A percentile compares a stretch with the other conserved stretches of the same genome.
phyloP scores from a whole-genome alignment of 2,113 vertebrate genomes.

The Calidris pygmaea region DNA sequence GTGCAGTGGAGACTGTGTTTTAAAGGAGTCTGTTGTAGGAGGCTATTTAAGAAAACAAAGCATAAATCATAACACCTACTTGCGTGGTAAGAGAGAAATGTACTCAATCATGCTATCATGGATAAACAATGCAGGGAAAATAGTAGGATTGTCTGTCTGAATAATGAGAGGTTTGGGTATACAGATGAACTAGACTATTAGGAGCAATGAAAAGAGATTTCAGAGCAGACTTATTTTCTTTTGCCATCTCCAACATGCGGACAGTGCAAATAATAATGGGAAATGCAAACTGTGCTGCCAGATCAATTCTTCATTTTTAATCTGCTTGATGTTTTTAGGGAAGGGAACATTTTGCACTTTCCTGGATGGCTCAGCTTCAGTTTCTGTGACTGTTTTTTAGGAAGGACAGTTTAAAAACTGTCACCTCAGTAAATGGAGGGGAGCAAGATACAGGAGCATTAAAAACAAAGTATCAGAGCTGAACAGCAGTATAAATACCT shows the following conservation, averaged over 20 bases:
- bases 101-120: background rate
- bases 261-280: background rate
- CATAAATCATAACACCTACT: constrained; percentile 37
- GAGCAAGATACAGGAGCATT: background rate
- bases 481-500: background rate
- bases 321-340: background rate
- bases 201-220: background rate
- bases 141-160: background rate
- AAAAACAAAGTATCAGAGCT: background rate
- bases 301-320: background rate
- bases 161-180: background rate
- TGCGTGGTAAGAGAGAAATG: background rate
- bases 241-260: background rate
- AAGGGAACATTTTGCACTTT: background rate
- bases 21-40: background rate
- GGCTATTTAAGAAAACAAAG: constrained; percentile 31
- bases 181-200: background rate
- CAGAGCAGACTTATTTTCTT: background rate
- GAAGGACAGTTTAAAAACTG: background rate
- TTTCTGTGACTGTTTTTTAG: background rate
- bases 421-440: background rate
- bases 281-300: background rate
- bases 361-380: background rate
- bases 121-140: constrained; percentile 27
- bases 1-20: background rate